Conservation (phyloP, 2,113 vertebrate species). For the Notechis scutatus region DNA sequence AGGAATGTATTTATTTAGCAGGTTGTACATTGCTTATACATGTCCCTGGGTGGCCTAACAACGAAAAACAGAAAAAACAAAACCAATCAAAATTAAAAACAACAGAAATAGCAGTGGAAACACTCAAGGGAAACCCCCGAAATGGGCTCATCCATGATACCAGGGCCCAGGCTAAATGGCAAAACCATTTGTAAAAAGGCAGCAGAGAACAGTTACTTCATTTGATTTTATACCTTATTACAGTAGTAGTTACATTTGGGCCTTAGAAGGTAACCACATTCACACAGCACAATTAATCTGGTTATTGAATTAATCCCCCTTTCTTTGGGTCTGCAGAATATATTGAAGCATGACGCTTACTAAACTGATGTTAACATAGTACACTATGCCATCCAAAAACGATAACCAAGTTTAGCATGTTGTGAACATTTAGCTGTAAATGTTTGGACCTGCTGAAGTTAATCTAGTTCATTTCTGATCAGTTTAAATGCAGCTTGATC, state of each 20-base stretch:
- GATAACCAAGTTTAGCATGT: not conserved
- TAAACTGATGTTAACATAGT: not conserved
- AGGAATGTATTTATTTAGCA: not conserved
- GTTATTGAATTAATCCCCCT: not conserved
- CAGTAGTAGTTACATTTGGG: not conserved
- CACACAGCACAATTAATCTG: not conserved
- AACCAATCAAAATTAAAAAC: not conserved
- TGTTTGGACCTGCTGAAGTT: not conserved
- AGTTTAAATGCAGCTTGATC: not conserved
- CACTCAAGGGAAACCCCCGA: not conserved
- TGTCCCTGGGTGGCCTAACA: not conserved
- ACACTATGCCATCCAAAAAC: not conserved
- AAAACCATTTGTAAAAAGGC: not conserved
- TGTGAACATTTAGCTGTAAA: not conserved
- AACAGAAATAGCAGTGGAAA: not conserved
- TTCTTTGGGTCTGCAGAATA: not conserved
- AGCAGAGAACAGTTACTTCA: not conserved
- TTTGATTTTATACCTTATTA: not conserved
- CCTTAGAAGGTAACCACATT: not conserved
- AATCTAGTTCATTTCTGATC: not conserved
- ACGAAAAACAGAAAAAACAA: not conserved
- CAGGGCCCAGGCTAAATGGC: not conserved
- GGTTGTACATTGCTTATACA: not conserved
- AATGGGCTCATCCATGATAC: not conserved
- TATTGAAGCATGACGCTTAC: not conserved